Evolutionary conservation across 2,797 vertebrate genomes (phyloP), one percentile per base, ranked within the genome.

Genomic region (Iguana delicatissima): DNA sequence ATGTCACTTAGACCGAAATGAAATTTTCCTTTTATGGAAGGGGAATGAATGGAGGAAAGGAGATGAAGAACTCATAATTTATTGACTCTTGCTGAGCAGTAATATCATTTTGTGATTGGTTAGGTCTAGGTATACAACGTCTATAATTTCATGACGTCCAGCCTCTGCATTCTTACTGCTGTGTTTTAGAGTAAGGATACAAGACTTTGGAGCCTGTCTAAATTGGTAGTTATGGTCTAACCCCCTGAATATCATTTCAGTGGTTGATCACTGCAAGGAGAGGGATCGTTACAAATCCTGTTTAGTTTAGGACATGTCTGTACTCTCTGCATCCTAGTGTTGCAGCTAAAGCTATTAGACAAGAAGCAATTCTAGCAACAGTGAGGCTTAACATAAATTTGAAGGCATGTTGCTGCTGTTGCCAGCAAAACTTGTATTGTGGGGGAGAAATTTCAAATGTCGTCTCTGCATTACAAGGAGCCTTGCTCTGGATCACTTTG

Each of bases 1-100:
- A 26, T 89, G 18, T 77, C 62, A 87, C 38, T 89, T 93, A 92
- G 8, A 35, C 90, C 90, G 87, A 79, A 93, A 81, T 89, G 89
- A 35, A 73, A 88, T 1, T 89, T 95, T 95, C 89, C 50, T 62
- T 84, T 3, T 46, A 82, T 87, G 50, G 59, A 86, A 93, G 26
- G 20, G 16, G 10, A 52, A 72, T 52, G 50, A 93, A 92, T 3
- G 81, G 84, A 22, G 80, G 24, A 16, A 92, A 92, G 26, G 85
- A 88, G 82, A 86, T 89, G 73, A 91, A 77, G 74, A 92, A 88
- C 10, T 3, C 16, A 22, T 92, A 86, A 92, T 88, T 92, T 84
- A 22, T 73, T 38, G 64, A 55, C 89, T 89, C 89, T 82, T 88
- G 50, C 81, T 72, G 73, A 84, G 35, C 50, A 86, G 90, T 7